A percentile compares a stretch with the other conserved stretches of the same genome.
These are phyloP conservation scores for Phacellophora camtschatica DNA, from an alignment of 30 jellyfish, hydroid and myxozoan genomes.

Conservation along the genomic window DNA sequence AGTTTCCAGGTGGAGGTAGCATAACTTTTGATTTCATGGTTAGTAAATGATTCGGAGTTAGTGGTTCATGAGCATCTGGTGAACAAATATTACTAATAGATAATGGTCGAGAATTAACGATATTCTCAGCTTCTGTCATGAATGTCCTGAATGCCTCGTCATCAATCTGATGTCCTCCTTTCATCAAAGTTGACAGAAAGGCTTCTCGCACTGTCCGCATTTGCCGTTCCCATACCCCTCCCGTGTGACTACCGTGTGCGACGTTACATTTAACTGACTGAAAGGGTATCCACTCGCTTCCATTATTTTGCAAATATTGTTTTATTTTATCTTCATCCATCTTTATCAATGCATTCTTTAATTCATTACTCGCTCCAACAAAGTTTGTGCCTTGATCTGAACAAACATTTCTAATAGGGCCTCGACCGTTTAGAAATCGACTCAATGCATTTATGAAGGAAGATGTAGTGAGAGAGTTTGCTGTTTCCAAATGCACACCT, in stretches of 20 bases:
- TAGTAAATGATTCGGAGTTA: slow-evolving; percentile 25
- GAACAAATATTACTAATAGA: background rate
- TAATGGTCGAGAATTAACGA: slow-evolving; percentile 11
- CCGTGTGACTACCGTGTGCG: slow-evolving; percentile 35
- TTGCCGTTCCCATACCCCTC: slow-evolving; percentile 47
- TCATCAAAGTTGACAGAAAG: background rate
- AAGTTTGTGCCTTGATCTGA: background rate
- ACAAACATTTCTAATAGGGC: background rate
- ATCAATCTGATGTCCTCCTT: background rate
- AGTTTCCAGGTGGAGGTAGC: slow-evolving; percentile 13
- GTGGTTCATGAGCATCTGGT: background rate
- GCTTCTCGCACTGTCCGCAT: slow-evolving; percentile 24
- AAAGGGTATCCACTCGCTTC: background rate
- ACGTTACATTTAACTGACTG: slow-evolving; percentile 1
- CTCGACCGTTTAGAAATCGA: background rate
- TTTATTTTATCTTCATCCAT: background rate
- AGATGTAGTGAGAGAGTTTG: background rate
- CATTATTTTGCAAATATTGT: background rate
- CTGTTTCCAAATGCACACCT: background rate
- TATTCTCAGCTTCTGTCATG: background rate
- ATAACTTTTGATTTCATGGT: background rate
- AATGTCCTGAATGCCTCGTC: background rate
- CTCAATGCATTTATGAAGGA: background rate
- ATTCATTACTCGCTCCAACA: slow-evolving; percentile 20
- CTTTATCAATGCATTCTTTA: background rate